Percentiles rank a stretch among this genome's conserved stretches.
Evolutionary conservation across 2,113 vertebrate genomes (phyloP).

Genomic region (Chiloscyllium plagiosum): DNA sequence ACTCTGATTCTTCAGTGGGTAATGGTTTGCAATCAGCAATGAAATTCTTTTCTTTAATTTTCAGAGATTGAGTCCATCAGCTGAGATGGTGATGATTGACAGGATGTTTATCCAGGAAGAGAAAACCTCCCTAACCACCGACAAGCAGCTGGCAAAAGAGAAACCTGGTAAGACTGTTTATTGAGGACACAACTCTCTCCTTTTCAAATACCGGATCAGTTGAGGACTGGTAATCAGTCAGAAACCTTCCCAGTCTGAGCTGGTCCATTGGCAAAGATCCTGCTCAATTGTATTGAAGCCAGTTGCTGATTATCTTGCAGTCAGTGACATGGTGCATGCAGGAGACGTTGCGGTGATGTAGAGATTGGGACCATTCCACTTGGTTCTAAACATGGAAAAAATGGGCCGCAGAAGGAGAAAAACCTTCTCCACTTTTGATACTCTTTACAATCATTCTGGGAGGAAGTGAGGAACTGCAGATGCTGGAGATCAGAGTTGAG

Average conservation of each 20-base stretch:
- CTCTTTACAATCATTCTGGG: neutral
- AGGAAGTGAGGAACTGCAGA: too few species aligned
- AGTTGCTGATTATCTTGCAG: neutral
- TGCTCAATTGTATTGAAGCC: neutral
- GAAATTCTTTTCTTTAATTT: conserved; percentile 39
- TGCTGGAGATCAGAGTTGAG: too few species aligned
- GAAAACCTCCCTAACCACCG: conserved; percentile 73
- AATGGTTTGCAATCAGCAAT: neutral
- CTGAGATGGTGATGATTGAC: conserved; percentile 97
- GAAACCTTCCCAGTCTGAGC: neutral
- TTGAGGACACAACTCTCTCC: neutral
- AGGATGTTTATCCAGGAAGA: conserved; percentile 95
- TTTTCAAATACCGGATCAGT: neutral
- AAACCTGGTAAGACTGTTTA: conserved; percentile 67
- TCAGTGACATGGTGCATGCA: neutral
- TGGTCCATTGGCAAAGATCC: neutral
- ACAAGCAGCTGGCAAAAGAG: conserved; percentile 81
- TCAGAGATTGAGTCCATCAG: conserved; percentile 83
- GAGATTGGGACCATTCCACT: neutral
- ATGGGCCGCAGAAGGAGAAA: neutral
- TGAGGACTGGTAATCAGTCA: neutral
- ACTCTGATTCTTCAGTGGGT: neutral
- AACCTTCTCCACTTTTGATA: neutral
- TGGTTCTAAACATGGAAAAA: neutral
- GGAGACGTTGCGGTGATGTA: neutral